Base-by-base conservation (phyloP, 1,140 invertebrate species). In the Melipona quadrifasciata region DNA sequence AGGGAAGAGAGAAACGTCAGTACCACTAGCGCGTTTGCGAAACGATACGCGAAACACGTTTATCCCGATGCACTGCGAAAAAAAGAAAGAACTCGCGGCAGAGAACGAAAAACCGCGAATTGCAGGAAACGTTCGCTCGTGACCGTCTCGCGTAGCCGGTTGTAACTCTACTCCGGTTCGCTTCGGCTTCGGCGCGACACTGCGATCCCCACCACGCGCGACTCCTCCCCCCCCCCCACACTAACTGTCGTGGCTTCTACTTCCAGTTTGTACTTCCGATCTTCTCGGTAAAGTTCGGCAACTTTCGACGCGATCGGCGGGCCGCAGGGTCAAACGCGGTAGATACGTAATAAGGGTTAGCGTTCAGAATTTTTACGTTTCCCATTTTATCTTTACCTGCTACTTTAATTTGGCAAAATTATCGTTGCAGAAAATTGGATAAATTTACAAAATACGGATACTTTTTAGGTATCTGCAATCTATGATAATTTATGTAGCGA, bases 131-230 rank as follows among this genome's bases (percentile, higher is more conserved):
- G 55, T 47, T 84, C 73, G 68, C 61, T 81, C 64, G 19, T 67
- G 47, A 84, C 31, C 65, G 53, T 80, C 57, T 82, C 71, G 86
- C 74, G 81, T 55, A 27, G 53, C 85, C 88, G 85, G 58, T 51
- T 82, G 75, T 89, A 64, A 67, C 88, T 82, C 80, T 72, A 79
- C 86, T 87, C 84, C 67, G 76, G 39, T 72, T 80, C 68, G 84
- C 80, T 74, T 82, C n/a, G 58, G 67, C 82, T 84, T 80, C 83
- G 70, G 57, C 79, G 81, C 64, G 58, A 76, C 82, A 68, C 65
- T 77, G 68, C 64, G 61, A 24, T 47, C 84, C 67, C 70, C 80
- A 39, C 55, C 34, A 19, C 57, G 1, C 47, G 12, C 55, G 19
- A 12, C 47, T 67, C 68, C 68, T 61, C 55, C 70, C 31, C 31